Evolutionary conservation across 2,888 invertebrate genomes (phyloP).

Genomic region (Lithosia quadra): DNA sequence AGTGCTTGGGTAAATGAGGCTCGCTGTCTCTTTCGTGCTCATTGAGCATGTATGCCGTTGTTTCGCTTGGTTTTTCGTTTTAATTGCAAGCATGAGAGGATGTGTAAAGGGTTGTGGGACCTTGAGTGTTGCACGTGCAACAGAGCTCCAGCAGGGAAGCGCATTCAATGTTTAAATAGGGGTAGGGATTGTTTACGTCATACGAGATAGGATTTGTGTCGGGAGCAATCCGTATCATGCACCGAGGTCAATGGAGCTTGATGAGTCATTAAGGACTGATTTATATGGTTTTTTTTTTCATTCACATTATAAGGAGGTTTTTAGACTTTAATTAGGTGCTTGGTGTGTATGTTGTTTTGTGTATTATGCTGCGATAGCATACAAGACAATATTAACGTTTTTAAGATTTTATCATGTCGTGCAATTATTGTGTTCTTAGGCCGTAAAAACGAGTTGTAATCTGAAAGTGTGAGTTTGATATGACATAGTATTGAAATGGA

Average conservation of each 20-base stretch:
- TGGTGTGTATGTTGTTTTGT: slow-evolving; percentile 21
- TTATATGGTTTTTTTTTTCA: slow-evolving; percentile 18
- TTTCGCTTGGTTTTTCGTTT: slow-evolving; percentile 82
- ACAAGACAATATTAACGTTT: not conserved
- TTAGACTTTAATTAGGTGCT: slow-evolving; percentile 34
- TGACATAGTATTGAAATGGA: too few species aligned
- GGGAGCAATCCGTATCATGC: slow-evolving; percentile 41
- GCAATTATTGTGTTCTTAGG: not conserved
- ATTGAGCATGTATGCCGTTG: slow-evolving; percentile 59
- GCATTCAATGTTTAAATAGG: slow-evolving; percentile 80
- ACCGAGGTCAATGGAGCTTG: slow-evolving; percentile 52
- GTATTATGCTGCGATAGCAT: not conserved
- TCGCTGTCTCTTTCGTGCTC: slow-evolving; percentile 72
- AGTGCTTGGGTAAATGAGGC: slow-evolving; percentile 84
- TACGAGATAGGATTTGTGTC: slow-evolving; percentile 49
- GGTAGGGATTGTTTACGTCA: slow-evolving; percentile 76
- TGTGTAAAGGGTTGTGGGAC: slow-evolving; percentile 84
- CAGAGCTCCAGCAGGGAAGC: slow-evolving; percentile 67
- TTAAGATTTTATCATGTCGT: not conserved
- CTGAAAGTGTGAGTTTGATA: too few species aligned
- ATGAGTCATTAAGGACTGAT: slow-evolving; percentile 32
- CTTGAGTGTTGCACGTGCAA: slow-evolving; percentile 85
- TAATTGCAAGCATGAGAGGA: slow-evolving; percentile 85
- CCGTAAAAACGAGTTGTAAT: too few species aligned
- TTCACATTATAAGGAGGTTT: slow-evolving; percentile 24